phyloP scores from a whole-genome alignment of 1,140 invertebrate species.

The Paraescarpia echinospica region DNA sequence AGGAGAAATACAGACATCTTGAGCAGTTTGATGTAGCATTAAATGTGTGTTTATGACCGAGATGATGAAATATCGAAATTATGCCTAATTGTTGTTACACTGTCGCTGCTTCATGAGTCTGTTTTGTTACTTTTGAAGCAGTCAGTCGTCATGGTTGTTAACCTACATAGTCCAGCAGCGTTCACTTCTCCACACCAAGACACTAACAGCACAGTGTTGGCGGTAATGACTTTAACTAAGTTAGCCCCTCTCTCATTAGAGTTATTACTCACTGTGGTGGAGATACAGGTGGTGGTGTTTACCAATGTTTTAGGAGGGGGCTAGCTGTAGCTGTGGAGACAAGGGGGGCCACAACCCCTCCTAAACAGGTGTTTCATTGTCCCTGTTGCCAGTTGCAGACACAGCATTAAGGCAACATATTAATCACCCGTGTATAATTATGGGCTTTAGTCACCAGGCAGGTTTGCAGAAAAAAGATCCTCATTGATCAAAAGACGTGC shows the following conservation, averaged over 20 bases:
- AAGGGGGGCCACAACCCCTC: neutral
- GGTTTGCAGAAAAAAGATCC: neutral
- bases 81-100: neutral
- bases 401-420: neutral
- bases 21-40: neutral
- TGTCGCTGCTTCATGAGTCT: neutral
- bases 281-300: neutral
- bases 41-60: neutral
- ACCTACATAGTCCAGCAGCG: neutral
- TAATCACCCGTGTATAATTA: constrained; percentile 6
- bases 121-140: neutral
- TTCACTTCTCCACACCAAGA: neutral
- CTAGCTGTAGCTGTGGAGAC: neutral
- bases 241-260: neutral
- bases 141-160: neutral
- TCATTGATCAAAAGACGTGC: neutral
- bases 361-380: constrained; percentile 5
- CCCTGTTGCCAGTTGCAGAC: neutral
- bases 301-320: neutral
- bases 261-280: neutral
- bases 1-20: neutral
- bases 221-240: neutral
- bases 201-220: neutral
- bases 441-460: neutral
- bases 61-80: neutral